These are phyloP conservation scores for Anoura caudifer DNA, from an alignment of 2,113 vertebrate genomes.

Conservation along the genomic window DNA sequence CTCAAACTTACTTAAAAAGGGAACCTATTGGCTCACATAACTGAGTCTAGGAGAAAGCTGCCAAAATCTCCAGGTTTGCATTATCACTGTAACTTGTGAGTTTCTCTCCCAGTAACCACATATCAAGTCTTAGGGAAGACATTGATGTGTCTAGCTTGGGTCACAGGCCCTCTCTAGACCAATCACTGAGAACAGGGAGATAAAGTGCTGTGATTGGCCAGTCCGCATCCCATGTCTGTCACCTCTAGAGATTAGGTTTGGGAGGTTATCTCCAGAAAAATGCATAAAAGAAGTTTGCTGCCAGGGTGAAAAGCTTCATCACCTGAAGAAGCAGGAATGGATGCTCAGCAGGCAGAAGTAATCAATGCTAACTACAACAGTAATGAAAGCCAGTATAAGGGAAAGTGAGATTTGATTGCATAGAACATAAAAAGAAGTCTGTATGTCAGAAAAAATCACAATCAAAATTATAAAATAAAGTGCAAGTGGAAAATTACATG, in stretches of 20 bases:
- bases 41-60: neutral
- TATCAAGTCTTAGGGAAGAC: neutral
- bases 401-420: neutral
- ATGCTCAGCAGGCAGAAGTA: neutral
- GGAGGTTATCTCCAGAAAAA: neutral
- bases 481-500: neutral
- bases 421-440: neutral
- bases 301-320: neutral
- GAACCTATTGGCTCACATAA: neutral
- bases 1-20: neutral
- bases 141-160: neutral
- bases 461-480: constrained; percentile 2
- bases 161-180: neutral
- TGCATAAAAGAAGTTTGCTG: neutral
- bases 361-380: neutral
- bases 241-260: neutral
- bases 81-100: neutral
- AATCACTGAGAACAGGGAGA: neutral
- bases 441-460: neutral
- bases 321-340: neutral
- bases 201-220: neutral
- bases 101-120: neutral
- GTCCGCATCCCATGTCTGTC: neutral
- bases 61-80: neutral
- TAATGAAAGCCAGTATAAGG: neutral